Percentiles rank a stretch among this genome's conserved stretches.
Conservation (phyloP, 2,113 vertebrate species). For the Larimichthys crocea region DNA sequence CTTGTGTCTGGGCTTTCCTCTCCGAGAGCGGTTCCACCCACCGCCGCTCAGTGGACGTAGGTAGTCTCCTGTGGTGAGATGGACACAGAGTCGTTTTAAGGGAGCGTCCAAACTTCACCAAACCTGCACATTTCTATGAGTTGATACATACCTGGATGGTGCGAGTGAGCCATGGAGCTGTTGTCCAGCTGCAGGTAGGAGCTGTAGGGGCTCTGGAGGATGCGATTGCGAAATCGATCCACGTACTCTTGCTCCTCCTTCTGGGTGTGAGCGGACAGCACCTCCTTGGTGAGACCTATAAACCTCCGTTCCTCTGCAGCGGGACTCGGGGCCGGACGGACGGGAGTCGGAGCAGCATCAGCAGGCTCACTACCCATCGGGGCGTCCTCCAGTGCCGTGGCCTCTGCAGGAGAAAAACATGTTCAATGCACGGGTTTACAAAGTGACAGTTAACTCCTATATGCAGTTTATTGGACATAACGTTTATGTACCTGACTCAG, state of each 20-base stretch:
- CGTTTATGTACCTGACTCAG: constrained; percentile 86
- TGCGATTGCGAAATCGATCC: constrained; percentile 86
- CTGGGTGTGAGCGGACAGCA: constrained; percentile 90
- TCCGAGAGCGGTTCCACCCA: constrained; percentile 76
- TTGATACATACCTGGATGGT: constrained; percentile 82
- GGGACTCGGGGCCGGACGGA: constrained; percentile 58
- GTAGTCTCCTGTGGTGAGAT: constrained; percentile 71
- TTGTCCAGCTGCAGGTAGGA: constrained; percentile 86
- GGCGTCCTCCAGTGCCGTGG: constrained; percentile 85
- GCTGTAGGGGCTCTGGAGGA: constrained; percentile 88
- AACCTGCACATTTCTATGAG: background rate
- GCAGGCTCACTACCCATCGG: constrained; percentile 82
- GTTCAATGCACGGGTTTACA: background rate
- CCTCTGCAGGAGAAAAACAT: constrained; percentile 75
- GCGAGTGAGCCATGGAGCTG: constrained; percentile 81
- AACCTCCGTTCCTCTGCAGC: constrained; percentile 79
- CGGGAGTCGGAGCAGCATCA: constrained; percentile 73
- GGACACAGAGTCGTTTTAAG: background rate
- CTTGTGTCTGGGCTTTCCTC: constrained; percentile 84
- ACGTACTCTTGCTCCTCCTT: constrained; percentile 92
- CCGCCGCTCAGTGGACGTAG: constrained; percentile 65
- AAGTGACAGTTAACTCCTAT: background rate
- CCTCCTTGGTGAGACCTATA: constrained; percentile 89
- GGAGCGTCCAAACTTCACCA: background rate
- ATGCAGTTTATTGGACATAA: background rate